Evolutionary conservation across 2,113 vertebrate genomes (phyloP).

Genomic region (Laticauda colubrina): DNA sequence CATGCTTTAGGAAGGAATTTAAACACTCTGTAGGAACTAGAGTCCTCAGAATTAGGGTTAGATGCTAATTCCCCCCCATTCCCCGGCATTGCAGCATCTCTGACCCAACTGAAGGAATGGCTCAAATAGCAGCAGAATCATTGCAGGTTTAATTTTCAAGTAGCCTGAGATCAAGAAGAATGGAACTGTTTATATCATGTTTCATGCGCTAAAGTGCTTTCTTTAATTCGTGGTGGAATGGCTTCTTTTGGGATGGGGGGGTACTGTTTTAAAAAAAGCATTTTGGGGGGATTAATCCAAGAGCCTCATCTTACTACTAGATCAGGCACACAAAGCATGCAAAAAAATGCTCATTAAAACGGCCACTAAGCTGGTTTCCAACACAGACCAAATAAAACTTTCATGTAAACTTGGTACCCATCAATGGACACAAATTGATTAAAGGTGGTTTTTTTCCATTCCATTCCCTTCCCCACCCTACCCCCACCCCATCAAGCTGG

Average conservation of each 20-base stretch:
- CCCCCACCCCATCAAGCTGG: background rate
- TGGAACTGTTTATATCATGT: background rate
- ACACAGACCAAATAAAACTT: background rate
- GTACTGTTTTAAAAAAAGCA: background rate
- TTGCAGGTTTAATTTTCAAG: background rate
- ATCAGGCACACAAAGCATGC: background rate
- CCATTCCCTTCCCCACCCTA: too few species aligned
- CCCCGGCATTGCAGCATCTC: background rate
- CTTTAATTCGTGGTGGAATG: background rate
- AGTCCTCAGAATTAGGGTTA: background rate
- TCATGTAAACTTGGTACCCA: background rate
- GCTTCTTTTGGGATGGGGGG: background rate
- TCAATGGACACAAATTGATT: background rate
- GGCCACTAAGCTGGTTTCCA: background rate
- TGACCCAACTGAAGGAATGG: background rate
- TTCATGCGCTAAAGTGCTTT: conserved; percentile 26
- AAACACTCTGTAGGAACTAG: background rate
- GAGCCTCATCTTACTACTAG: background rate
- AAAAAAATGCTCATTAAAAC: background rate
- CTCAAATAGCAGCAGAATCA: background rate
- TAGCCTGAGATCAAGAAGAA: background rate
- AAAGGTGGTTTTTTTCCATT: background rate
- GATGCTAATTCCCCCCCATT: background rate
- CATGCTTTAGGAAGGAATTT: background rate
- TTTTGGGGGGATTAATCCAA: background rate